These are phyloP conservation scores for Lasioglossum calceatum DNA, from an alignment of 2,888 invertebrate genomes.

Conservation along the genomic window DNA sequence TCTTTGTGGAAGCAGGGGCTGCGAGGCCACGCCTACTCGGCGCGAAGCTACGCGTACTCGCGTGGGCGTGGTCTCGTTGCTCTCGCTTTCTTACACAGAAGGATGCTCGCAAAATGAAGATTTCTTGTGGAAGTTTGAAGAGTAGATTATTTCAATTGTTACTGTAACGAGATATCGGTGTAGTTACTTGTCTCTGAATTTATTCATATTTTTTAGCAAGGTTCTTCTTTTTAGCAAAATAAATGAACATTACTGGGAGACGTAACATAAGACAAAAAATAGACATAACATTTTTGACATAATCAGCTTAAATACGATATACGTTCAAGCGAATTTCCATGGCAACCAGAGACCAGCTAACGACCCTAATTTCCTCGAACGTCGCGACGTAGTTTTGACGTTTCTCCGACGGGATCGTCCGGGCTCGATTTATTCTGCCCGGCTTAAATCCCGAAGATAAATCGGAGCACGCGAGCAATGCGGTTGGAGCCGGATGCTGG, in stretches of 20 bases:
- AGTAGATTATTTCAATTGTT: background rate
- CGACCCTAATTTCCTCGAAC: conserved; percentile 45
- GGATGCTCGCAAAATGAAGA: background rate
- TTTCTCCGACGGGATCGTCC: conserved; percentile 17
- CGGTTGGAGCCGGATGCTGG: background rate
- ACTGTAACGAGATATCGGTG: background rate
- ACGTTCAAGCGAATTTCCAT: background rate
- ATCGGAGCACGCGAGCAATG: conserved; percentile 31
- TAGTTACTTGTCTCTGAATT: background rate
- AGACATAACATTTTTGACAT: background rate
- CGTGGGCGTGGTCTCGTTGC: background rate
- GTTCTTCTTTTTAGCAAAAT: background rate
- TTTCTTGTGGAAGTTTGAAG: background rate
- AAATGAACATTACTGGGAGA: background rate
- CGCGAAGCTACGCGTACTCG: background rate
- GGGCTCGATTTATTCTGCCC: conserved; percentile 16
- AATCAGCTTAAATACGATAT: background rate
- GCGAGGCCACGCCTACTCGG: background rate
- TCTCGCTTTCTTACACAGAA: background rate
- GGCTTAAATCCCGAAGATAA: conserved; percentile 16
- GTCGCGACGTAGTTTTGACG: conserved; percentile 16
- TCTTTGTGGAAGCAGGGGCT: background rate
- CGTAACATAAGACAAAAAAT: no score
- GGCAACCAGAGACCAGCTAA: conserved; percentile 27
- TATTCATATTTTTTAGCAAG: background rate